These are phyloP conservation scores for Hedya salicella DNA, from an alignment of 2,888 invertebrate species.

Conservation along the genomic window DNA sequence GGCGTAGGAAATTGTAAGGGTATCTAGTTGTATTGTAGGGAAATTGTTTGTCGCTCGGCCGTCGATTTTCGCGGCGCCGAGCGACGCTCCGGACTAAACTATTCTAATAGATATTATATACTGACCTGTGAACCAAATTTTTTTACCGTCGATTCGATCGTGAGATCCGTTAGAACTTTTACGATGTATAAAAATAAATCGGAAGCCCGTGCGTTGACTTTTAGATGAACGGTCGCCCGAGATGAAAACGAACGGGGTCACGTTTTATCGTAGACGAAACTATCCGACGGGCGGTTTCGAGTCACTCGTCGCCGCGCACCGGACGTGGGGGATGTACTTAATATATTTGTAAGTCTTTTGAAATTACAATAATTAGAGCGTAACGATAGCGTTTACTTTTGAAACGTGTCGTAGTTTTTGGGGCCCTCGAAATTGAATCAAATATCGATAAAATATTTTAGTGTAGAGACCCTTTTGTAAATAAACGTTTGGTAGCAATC, in stretches of 20 bases:
- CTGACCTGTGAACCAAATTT: constrained; percentile 19
- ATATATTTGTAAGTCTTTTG: constrained; percentile 44
- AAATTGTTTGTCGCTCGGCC: constrained; percentile 40
- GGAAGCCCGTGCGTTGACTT: constrained; percentile 17
- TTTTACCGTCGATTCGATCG: constrained; percentile 23
- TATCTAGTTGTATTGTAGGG: constrained; percentile 41
- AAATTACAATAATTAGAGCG: constrained; percentile 17
- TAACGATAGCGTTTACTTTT: constrained; percentile 9
- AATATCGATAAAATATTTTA: background rate
- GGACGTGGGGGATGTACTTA: constrained; percentile 49
- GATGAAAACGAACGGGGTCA: constrained; percentile 34
- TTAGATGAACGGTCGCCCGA: constrained; percentile 45
- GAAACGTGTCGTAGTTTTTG: background rate
- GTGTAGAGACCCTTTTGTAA: constrained; percentile 20
- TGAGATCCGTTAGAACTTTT: constrained; percentile 23
- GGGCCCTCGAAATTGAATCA: constrained; percentile 3
- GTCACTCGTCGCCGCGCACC: constrained; percentile 55
- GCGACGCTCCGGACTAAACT: constrained; percentile 22
- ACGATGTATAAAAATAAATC: constrained; percentile 24
- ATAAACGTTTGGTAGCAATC: constrained; percentile 16
- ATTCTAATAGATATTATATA: constrained; percentile 35
- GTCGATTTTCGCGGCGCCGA: constrained; percentile 24
- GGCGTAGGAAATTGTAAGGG: constrained; percentile 34
- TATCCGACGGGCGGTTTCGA: constrained; percentile 18
- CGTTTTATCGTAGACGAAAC: constrained; percentile 37